Percentiles rank a stretch among this genome's conserved stretches.
Conservation (phyloP, 2,797 vertebrate species). For the Clarias pachynema region DNA sequence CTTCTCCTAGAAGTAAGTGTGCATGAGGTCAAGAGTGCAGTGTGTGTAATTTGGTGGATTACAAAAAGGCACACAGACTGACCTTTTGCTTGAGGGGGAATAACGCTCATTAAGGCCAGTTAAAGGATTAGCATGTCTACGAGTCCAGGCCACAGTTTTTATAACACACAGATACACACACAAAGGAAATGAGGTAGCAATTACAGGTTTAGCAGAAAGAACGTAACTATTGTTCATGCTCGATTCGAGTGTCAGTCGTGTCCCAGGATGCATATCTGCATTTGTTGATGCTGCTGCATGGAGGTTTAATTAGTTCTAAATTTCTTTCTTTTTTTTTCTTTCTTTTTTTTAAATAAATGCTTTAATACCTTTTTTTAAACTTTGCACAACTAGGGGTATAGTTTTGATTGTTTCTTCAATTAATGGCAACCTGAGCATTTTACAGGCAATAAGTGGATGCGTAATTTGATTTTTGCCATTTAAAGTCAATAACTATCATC, state of each 20-base stretch:
- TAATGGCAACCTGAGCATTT: background rate
- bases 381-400: background rate
- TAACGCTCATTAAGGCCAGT: constrained; percentile 51
- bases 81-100: constrained; percentile 45
- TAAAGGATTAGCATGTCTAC: constrained; percentile 52
- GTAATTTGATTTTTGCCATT: too few species aligned
- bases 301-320: background rate
- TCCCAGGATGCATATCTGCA: background rate
- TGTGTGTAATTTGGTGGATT: constrained; percentile 39
- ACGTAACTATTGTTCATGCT: constrained; percentile 1
- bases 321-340: background rate
- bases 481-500: background rate
- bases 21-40: constrained; percentile 9
- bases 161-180: constrained; percentile 24
- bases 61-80: constrained; percentile 32
- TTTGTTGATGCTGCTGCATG: background rate
- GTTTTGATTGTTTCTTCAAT: background rate
- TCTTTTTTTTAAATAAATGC: background rate
- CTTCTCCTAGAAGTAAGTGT: background rate
- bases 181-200: constrained; percentile 43
- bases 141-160: constrained; percentile 12
- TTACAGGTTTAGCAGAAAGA: constrained; percentile 43
- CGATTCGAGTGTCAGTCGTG: constrained; percentile 6
- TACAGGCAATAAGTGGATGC: background rate
- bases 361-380: background rate